A percentile compares a stretch with the other conserved stretches of the same genome.
These are phyloP conservation scores for Drosophila paracracens DNA, from an alignment of 2,888 invertebrate species.

Conservation along the genomic window DNA sequence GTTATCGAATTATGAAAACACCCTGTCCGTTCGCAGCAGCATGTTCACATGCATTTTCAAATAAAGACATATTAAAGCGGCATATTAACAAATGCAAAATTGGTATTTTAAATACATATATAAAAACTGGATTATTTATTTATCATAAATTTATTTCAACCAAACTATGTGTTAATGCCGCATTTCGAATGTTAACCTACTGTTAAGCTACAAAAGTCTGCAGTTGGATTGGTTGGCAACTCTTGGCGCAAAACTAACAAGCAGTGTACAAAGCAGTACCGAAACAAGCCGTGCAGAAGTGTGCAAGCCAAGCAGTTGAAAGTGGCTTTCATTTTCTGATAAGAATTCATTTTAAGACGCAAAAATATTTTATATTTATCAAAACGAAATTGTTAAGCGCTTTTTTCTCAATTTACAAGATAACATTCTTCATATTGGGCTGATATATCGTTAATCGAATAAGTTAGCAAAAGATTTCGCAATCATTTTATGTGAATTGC, in stretches of 20 bases:
- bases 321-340: background rate
- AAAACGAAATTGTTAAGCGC: background rate
- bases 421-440: background rate
- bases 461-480: slow-evolving; percentile 25
- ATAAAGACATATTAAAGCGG: background rate
- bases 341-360: background rate
- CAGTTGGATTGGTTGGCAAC: slow-evolving; percentile 20
- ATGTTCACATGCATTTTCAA: background rate
- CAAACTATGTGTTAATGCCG: background rate
- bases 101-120: background rate
- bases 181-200: background rate
- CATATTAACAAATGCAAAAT: background rate
- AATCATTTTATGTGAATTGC: slow-evolving; percentile 20
- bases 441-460: slow-evolving; percentile 29
- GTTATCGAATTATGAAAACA: slow-evolving; percentile 12
- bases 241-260: background rate
- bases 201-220: background rate
- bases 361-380: background rate
- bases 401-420: no score
- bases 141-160: background rate
- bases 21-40: background rate
- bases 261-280: background rate
- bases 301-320: background rate
- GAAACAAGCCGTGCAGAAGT: background rate
- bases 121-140: background rate